Conservation (phyloP, 2,113 vertebrate genomes). For the Illadopsis cleaveri region DNA sequence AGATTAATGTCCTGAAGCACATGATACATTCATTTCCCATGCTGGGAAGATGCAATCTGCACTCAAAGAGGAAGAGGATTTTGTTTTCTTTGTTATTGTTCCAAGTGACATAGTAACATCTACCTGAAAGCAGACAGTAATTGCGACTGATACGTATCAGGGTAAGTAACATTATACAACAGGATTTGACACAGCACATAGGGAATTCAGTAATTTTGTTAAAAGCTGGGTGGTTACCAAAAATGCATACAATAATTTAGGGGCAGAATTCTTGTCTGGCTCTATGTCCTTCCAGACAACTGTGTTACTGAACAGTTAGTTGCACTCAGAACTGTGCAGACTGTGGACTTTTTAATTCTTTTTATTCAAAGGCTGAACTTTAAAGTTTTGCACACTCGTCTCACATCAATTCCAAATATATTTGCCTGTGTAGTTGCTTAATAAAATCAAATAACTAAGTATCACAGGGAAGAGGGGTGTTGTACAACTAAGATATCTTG, state of each 20-base stretch:
- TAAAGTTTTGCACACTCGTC: not conserved
- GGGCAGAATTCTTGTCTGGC: not conserved
- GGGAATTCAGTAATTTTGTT: not conserved
- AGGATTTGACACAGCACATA: slow-evolving; percentile 7
- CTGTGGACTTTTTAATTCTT: not conserved
- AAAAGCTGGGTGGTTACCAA: slow-evolving; percentile 11
- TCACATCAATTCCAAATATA: not conserved
- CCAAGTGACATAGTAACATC: slow-evolving; percentile 52
- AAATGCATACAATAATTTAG: not conserved
- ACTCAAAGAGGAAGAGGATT: slow-evolving; percentile 28
- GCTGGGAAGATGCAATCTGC: slow-evolving; percentile 11
- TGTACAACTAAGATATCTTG: not conserved
- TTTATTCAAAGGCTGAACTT: not conserved
- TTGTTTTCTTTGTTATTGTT: slow-evolving; percentile 61
- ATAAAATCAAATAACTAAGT: not conserved
- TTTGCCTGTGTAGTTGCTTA: slow-evolving; percentile 17
- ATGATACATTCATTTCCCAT: slow-evolving; percentile 23
- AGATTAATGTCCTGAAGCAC: slow-evolving; percentile 16
- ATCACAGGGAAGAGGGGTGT: not conserved
- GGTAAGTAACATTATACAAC: slow-evolving; percentile 1
- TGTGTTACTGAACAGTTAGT: slow-evolving; percentile 19
- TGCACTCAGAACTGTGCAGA: not conserved
- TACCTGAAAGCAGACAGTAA: slow-evolving; percentile 42
- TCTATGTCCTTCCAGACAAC: not conserved
- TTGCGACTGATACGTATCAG: slow-evolving; percentile 37